Conservation (phyloP, 2,797 vertebrate species). For the Morus bassanus region DNA sequence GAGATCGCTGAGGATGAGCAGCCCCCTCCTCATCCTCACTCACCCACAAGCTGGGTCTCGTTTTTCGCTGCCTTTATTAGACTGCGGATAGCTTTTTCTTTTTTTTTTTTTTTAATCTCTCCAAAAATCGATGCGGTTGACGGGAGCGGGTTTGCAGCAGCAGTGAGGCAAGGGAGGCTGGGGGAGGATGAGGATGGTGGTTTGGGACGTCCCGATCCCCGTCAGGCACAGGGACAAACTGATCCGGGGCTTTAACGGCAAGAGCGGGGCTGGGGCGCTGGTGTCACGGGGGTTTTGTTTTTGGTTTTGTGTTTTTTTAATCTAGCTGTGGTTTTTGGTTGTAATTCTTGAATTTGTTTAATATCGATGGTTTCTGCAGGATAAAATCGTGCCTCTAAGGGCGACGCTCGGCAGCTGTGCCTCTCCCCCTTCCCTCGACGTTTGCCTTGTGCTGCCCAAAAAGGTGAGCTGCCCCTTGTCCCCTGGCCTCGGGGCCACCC, state of each 20-base stretch:
- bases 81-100: neutral
- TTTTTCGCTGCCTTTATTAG: slow-evolving; percentile 25
- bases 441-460: neutral
- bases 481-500: neutral
- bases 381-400: neutral
- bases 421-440: fast-evolving
- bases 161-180: neutral
- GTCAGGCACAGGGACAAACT: neutral
- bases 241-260: neutral
- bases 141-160: neutral
- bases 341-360: neutral
- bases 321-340: neutral
- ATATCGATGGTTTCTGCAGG: neutral
- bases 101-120: too few species aligned
- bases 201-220: neutral
- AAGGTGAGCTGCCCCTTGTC: neutral
- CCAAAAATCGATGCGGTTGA: neutral
- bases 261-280: neutral
- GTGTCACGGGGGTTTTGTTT: neutral
- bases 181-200: neutral
- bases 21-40: neutral
- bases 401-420: fast-evolving
- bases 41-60: neutral
- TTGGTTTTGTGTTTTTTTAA: neutral
- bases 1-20: neutral